Evolutionary conservation across 2,797 vertebrate species (phyloP).

Genomic region (Phataginus tetradactyla): DNA sequence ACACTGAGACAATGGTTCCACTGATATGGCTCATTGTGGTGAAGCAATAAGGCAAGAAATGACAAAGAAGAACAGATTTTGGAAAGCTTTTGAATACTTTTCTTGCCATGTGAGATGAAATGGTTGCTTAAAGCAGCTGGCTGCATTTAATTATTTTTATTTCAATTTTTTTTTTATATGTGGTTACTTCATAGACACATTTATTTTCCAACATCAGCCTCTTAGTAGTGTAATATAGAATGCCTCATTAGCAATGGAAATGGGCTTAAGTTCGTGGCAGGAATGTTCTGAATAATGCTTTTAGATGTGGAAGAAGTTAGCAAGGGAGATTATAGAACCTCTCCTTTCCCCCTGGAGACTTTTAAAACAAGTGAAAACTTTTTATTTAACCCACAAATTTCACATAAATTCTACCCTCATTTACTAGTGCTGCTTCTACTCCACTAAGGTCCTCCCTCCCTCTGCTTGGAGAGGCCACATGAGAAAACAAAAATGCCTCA

Average conservation of each 20-base stretch:
- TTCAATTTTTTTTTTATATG: conserved; percentile 75
- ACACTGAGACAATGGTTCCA: background rate
- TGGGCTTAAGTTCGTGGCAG: conserved; percentile 69
- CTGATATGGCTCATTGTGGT: conserved; percentile 9
- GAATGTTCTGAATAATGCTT: conserved; percentile 79
- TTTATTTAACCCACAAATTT: conserved; percentile 51
- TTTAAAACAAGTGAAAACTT: conserved; percentile 59
- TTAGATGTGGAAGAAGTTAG: conserved; percentile 77
- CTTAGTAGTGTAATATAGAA: conserved; percentile 77
- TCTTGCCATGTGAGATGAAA: conserved; percentile 75
- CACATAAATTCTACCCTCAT: background rate
- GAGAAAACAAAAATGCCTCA: background rate
- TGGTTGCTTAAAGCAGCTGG: conserved; percentile 71
- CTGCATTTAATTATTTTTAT: conserved; percentile 81
- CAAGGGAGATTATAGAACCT: conserved; percentile 64
- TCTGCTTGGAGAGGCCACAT: background rate
- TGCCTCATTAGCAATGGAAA: conserved; percentile 81
- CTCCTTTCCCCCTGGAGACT: conserved; percentile 46
- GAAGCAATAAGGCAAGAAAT: conserved; percentile 62
- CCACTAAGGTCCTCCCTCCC: background rate
- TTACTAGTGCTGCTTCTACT: background rate
- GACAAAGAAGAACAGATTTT: conserved; percentile 70
- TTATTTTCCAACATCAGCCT: conserved; percentile 78
- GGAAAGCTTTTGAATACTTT: conserved; percentile 70
- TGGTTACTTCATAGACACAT: conserved; percentile 80